Evolutionary conservation across 2,113 vertebrate genomes (phyloP), one percentile per base, ranked within the genome.

Genomic region (Guaruba guarouba): DNA sequence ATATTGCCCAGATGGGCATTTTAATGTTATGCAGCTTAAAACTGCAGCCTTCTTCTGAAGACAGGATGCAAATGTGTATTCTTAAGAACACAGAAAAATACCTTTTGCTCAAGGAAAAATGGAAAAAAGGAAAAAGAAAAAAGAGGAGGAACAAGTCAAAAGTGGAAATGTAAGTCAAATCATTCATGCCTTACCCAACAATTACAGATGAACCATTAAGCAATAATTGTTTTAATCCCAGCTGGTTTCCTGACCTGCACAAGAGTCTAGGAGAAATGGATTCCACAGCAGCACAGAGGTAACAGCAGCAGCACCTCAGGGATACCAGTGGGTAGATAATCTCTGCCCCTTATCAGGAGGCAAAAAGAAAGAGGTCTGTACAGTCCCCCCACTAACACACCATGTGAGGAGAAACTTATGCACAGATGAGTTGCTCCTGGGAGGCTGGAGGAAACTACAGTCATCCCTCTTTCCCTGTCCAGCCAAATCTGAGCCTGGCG

Each of bases 351-450:
- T 25, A 41, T 10, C 12, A 31, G 17, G 5, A 39, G 7, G 16
- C 7, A 17, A 68, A 10, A 17, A 66, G 17, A 57, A 54, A 61
- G n/a, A 44, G 4, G 5, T 43, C 43, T 71, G 39, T 0, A 0
- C 44, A 37, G 15, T 33, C 10, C 24, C 24, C 25, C 20, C 44
- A 17, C 48, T 51, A 46, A 52, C 55, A 52, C 14, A n/a, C 11
- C 43, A 52, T 0, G 0, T 1, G 0, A 64, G 20, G 49, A 76
- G n/a, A 70, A 46, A 33, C 25, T 43, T 37, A 10, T 0, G 17
- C 0, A 0, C 57, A 33, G 43, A 64, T 18, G 8, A 1, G 27
- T 12, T 67, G 70, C 68, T 61, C 23, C 52, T 29, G 27, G 27
- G 64, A 71, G 19, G 64, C 70, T 68, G 46, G 20, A 61, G 11